Conservation (phyloP, 2,797 vertebrate species). For the Sebastes diaconus region DNA sequence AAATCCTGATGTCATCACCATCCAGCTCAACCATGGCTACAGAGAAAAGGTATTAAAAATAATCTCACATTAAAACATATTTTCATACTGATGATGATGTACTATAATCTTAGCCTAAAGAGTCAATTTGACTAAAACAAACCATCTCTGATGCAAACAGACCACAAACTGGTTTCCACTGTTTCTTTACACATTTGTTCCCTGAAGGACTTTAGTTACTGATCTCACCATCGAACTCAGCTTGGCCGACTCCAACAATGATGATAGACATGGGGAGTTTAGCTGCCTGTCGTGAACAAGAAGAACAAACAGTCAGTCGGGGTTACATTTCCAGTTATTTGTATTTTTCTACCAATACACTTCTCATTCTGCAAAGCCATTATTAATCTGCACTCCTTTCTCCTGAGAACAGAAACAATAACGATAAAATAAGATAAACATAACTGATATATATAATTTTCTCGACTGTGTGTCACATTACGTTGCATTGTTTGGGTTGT, state of each 20-base stretch:
- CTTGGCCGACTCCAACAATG: conserved; percentile 95
- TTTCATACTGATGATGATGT: background rate
- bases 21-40: conserved; percentile 96
- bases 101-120: background rate
- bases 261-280: conserved; percentile 98
- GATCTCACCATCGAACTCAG: conserved; percentile 93
- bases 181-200: background rate
- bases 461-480: conserved; percentile 13
- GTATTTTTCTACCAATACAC: background rate
- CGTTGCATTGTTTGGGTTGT: conserved; percentile 1
- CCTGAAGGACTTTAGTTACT: background rate
- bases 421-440: conserved; percentile 17
- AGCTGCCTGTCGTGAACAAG: conserved; percentile 85
- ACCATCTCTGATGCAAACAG: background rate
- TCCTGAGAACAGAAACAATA: conserved; percentile 21
- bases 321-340: conserved; percentile 22
- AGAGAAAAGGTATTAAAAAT: conserved; percentile 34
- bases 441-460: conserved; percentile 15
- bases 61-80: background rate
- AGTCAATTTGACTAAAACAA: conserved; percentile 9
- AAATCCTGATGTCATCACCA: conserved; percentile 93
- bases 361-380: conserved; percentile 9
- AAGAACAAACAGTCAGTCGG: conserved; percentile 45
- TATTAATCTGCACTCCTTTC: conserved; percentile 6
- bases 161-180: conserved; percentile 5